Base-by-base conservation (phyloP, 2,888 invertebrate species). In the Ectemnius lituratus region DNA sequence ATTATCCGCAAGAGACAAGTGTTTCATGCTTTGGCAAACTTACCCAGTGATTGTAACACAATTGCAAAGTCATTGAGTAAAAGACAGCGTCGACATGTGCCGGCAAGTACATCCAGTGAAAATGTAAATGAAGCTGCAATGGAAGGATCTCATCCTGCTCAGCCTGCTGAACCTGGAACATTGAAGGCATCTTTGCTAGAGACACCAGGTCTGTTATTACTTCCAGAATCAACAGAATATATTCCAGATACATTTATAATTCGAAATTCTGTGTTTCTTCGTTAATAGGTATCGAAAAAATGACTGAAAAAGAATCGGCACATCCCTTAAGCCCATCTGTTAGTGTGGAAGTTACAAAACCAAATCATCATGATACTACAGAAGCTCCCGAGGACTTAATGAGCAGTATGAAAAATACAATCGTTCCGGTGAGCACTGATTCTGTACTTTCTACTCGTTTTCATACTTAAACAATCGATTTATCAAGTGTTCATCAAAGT, bases 1-100 rank as follows among this genome's bases (percentile, higher is more conserved):
- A 99, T 99, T 80, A 99, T 99, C 86, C 94, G 99, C 65, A 99
- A 99, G 91, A 94, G 99, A n/a, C 97, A 97, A 90, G 98, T 99
- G 71, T 99, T 99, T 92, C 99, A 99, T 92, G 95, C 96, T 77
- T 92, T 99, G 86, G 98, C 99, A n/a, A 99, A 99, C 92, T 92
- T 99, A 81, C 98, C 99, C 6, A 96, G 97, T 74, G 99, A 99
- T 91, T 96, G 96, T 91, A 93, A 95, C 28, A 95, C 97, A 78
- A 99, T 99, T 86, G 94, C 96, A 49, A 95, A 96, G 88, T 95
- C 96, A 1, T 91, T 95, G 52, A 93, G 92, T 60, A 94, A 94
- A 84, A 90, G 92, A 37, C 91, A 92, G 64, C 91, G 91, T 60
- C 90, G 91, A n/a, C 92, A 91, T 28, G 88, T 89, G 66, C 85